Evolutionary conservation across 2,888 invertebrate species (phyloP).

Genomic region (Augiades crinisus): DNA sequence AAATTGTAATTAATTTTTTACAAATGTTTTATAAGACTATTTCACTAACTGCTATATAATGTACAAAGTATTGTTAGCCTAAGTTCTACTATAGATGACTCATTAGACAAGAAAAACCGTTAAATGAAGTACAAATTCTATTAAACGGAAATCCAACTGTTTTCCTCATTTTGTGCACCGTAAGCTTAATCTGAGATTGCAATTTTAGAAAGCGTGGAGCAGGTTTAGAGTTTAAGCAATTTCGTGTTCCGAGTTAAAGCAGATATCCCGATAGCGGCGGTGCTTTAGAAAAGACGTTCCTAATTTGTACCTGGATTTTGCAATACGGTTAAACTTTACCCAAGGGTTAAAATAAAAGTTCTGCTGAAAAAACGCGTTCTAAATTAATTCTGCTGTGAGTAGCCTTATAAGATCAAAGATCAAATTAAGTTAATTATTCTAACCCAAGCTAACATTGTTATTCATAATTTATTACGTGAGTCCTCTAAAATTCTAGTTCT

Average conservation of each 20-base stretch:
- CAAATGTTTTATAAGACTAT: no score
- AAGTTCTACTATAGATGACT: no score
- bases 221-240: conserved; percentile 12
- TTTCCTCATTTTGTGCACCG: conserved; percentile 4
- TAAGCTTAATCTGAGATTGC: conserved; percentile 4
- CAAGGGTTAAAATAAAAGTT: neutral
- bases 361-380: no score
- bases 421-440: no score
- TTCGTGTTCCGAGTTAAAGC: conserved; percentile 1
- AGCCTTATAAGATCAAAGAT: no score
- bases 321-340: neutral
- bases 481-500: no score
- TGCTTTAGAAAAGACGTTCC: neutral
- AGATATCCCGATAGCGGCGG: neutral
- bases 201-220: conserved; percentile 2
- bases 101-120: neutral
- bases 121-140: neutral
- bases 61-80: no score
- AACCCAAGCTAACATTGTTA: no score
- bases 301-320: neutral
- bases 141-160: conserved; percentile 3
- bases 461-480: no score
- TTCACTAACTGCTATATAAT: no score
- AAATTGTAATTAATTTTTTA: no score
- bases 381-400: no score